Evolutionary conservation across 2,888 invertebrate genomes (phyloP).

Genomic region (Drosophila lacicola): DNA sequence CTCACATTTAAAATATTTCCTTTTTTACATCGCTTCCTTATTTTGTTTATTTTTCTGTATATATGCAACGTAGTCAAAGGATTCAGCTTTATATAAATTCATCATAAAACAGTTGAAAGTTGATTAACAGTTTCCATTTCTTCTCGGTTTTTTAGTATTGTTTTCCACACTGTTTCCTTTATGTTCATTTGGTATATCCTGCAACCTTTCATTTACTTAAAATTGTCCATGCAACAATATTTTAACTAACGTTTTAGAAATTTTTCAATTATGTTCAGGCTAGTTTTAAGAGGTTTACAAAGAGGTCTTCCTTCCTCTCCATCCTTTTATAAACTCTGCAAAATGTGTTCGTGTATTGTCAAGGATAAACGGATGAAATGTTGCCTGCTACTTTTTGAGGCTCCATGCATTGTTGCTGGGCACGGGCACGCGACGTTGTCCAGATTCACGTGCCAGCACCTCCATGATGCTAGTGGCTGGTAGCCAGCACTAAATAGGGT

Average conservation of each 20-base stretch:
- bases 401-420: conserved; percentile 87
- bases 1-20: background rate
- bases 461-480: conserved; percentile 94
- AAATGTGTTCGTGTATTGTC: conserved; percentile 43
- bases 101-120: conserved; percentile 63
- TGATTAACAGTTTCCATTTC: conserved; percentile 53
- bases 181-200: conserved; percentile 41
- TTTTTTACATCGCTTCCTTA: conserved; percentile 31
- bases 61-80: conserved; percentile 56
- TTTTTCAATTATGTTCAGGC: conserved; percentile 23
- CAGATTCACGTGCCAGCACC: conserved; percentile 91
- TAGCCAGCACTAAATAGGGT: conserved; percentile 90
- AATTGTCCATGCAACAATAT: conserved; percentile 20
- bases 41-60: conserved; percentile 44
- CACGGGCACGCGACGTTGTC: conserved; percentile 92
- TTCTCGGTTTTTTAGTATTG: conserved; percentile 2
- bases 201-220: conserved; percentile 13
- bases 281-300: conserved; percentile 4
- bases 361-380: conserved; percentile 27
- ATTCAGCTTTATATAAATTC: conserved; percentile 64
- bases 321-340: conserved; percentile 10
- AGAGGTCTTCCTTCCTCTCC: background rate
- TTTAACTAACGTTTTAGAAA: conserved; percentile 12
- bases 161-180: conserved; percentile 9
- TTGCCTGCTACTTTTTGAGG: conserved; percentile 75